Percentiles rank a stretch among this genome's conserved stretches.
These are phyloP conservation scores for Drosophila pallidifrons DNA, from an alignment of 1,140 invertebrate species.

Conservation along the genomic window DNA sequence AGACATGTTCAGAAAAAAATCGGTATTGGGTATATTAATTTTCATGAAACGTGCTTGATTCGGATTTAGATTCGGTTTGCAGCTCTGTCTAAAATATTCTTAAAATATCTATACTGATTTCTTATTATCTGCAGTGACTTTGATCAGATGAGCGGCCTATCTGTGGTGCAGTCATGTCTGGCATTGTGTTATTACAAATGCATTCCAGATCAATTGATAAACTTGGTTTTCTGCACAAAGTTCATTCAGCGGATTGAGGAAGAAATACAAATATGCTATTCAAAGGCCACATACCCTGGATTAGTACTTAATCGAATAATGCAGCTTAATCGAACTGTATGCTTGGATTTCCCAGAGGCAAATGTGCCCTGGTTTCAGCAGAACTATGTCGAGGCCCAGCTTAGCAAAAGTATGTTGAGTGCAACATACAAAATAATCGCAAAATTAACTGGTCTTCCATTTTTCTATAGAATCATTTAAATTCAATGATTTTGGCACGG, in stretches of 20 bases:
- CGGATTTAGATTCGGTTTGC: no score
- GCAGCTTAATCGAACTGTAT: conserved; percentile 88
- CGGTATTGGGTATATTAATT: no score
- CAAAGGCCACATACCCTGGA: conserved; percentile 86
- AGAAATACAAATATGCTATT: conserved; percentile 86
- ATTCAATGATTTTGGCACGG: conserved; percentile 48
- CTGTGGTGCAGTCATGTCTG: conserved; percentile 85
- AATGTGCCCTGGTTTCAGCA: conserved; percentile 89
- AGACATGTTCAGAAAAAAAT: no score
- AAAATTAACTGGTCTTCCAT: not conserved
- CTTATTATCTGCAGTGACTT: conserved; percentile 83
- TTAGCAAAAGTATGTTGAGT: conserved; percentile 64
- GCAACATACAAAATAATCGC: not conserved
- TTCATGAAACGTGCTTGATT: no score
- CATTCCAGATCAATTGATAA: conserved; percentile 85
- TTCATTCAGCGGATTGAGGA: conserved; percentile 87
- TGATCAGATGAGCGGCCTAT: conserved; percentile 85
- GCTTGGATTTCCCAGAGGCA: conserved; percentile 87
- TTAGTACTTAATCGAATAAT: conserved; percentile 86
- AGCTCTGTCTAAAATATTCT: not conserved
- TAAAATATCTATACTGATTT: not conserved
- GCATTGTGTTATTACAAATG: conserved; percentile 85
- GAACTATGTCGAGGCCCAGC: conserved; percentile 86
- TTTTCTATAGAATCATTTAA: conserved; percentile 50
- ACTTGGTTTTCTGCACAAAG: conserved; percentile 86